Evolutionary conservation across 2,888 invertebrate genomes (phyloP).

Genomic region (Germaria angustata): DNA sequence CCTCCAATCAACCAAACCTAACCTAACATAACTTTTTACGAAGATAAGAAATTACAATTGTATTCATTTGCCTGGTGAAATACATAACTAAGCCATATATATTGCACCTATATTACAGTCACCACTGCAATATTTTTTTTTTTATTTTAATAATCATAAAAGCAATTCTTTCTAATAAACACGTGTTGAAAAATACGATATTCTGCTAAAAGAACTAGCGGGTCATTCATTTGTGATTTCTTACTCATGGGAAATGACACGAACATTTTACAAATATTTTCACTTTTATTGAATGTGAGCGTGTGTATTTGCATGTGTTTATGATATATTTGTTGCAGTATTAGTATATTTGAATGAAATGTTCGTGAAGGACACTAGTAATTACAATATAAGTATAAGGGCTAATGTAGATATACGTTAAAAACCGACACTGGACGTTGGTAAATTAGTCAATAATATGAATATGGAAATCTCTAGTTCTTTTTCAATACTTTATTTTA

Average conservation of each 20-base stretch:
- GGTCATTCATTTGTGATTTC: neutral
- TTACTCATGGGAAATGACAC: neutral
- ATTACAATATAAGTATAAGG: slow-evolving; percentile 46
- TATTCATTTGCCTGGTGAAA: too few relatives aligned
- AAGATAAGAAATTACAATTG: too few relatives aligned
- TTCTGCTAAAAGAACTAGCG: neutral
- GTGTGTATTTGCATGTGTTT: neutral
- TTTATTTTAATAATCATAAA: too few relatives aligned
- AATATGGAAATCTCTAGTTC: neutral
- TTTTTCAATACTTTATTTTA: neutral
- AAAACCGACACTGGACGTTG: neutral
- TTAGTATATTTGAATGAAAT: slow-evolving; percentile 15
- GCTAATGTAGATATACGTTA: neutral
- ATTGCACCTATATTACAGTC: too few relatives aligned
- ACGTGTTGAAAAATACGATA: too few relatives aligned
- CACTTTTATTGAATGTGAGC: neutral
- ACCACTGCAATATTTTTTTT: too few relatives aligned
- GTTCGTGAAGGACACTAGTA: slow-evolving; percentile 57
- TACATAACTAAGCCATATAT: neutral
- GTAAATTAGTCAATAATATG: neutral
- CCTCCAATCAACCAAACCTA: too few relatives aligned
- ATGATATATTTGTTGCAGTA: neutral
- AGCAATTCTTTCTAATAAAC: too few relatives aligned
- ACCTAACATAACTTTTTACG: too few relatives aligned
- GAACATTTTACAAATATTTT: neutral